Percentiles rank a stretch among this genome's conserved stretches.
phyloP scores from a whole-genome alignment of 2,113 vertebrate species.

The Tachycineta bicolor region DNA sequence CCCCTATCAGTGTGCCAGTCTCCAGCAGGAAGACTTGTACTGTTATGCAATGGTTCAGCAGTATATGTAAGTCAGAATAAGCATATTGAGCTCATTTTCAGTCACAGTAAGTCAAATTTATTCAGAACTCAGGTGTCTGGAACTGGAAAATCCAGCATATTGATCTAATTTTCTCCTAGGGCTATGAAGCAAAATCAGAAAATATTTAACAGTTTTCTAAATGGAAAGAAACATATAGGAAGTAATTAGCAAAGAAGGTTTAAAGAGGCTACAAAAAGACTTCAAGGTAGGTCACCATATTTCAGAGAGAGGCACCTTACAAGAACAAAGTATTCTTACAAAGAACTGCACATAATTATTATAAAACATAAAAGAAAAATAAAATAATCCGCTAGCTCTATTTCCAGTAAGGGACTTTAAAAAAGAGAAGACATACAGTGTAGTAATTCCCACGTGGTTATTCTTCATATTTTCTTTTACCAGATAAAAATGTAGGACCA shows the following conservation, averaged over 20 bases:
- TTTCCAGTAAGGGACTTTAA: conserved; percentile 34
- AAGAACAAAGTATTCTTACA: not conserved
- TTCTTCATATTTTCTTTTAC: not conserved
- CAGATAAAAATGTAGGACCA: not conserved
- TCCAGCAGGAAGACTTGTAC: not conserved
- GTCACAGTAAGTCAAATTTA: not conserved
- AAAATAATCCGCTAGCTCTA: not conserved
- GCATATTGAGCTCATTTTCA: not conserved
- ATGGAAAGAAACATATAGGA: not conserved
- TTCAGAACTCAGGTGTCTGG: not conserved
- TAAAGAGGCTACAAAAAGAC: not conserved
- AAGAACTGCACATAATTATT: not conserved
- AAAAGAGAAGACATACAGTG: not conserved
- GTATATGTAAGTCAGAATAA: not conserved
- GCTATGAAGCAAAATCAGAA: not conserved
- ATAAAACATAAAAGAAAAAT: not conserved
- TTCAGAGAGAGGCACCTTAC: not conserved
- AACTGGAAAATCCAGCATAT: not conserved
- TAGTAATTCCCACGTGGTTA: not conserved
- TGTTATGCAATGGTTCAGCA: not conserved
- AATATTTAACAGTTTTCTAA: not conserved
- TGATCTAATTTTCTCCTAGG: not conserved
- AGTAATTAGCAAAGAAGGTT: not conserved
- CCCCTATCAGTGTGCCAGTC: not conserved
- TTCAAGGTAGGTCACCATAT: not conserved